Conservation (phyloP, 2,888 invertebrate genomes). For the Meteorus colon region DNA sequence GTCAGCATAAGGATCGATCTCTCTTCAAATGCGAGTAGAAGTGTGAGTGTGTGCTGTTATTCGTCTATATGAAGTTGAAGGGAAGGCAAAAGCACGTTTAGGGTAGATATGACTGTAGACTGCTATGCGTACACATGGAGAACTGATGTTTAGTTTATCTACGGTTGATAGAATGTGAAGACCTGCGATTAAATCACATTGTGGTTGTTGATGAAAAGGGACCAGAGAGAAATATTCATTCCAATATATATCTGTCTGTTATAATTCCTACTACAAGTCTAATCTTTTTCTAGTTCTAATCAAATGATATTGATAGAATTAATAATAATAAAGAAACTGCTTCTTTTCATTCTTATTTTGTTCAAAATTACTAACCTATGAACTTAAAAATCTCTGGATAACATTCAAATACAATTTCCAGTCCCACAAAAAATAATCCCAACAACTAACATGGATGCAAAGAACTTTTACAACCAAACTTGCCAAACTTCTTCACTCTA, state of each 20-base stretch:
- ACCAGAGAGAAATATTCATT: background rate
- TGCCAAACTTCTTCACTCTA: no score
- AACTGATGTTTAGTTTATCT: background rate
- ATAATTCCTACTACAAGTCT: background rate
- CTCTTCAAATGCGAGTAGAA: conserved; percentile 18
- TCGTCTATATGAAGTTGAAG: background rate
- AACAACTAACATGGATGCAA: no score
- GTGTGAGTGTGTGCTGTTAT: conserved; percentile 17
- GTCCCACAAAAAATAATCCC: no score
- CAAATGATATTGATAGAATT: no score
- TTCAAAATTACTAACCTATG: no score
- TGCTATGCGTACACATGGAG: background rate
- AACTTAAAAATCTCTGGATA: no score
- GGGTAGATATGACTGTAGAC: background rate
- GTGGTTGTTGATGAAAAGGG: conserved; percentile 3
- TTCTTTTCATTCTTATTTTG: no score
- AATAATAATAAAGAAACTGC: no score
- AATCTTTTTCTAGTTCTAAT: no score
- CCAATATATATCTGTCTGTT: background rate
- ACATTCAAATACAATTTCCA: no score
- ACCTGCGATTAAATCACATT: conserved; percentile 9
- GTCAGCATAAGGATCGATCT: conserved; percentile 59
- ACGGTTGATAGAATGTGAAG: background rate
- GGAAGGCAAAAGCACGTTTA: background rate
- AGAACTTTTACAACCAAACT: no score